Conservation (phyloP, 2,888 invertebrate genomes). For the Temnothorax ravouxi region DNA sequence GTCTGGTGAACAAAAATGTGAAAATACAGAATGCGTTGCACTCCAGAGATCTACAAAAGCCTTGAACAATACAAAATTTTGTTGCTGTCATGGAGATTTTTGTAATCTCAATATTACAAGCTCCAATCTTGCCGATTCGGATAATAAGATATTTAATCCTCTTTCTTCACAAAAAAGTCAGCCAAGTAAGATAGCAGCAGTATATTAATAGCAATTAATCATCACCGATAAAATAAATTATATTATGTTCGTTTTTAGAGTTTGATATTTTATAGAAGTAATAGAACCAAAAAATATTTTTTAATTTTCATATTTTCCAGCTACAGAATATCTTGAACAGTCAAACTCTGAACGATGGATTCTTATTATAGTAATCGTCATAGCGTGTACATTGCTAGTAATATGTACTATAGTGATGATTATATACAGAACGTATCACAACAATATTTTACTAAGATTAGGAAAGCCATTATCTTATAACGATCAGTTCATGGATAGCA, state of each 20-base stretch:
- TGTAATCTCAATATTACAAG: constrained; percentile 91
- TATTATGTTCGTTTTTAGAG: background rate
- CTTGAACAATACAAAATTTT: constrained; percentile 91
- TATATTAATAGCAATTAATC: background rate
- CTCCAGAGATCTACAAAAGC: constrained; percentile 88
- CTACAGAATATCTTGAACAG: constrained; percentile 82
- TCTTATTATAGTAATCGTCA: constrained; percentile 76
- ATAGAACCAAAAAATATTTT: background rate
- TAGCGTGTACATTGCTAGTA: constrained; percentile 77
- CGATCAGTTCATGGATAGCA: constrained; percentile 80
- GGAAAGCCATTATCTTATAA: constrained; percentile 80
- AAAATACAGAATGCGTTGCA: constrained; percentile 88
- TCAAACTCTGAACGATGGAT: constrained; percentile 80
- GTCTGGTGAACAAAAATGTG: constrained; percentile 86
- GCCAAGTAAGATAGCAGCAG: constrained; percentile 68
- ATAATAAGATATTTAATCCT: constrained; percentile 75
- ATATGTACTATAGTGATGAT: constrained; percentile 78
- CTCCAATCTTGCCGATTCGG: constrained; percentile 69
- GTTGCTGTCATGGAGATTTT: constrained; percentile 93
- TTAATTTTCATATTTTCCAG: constrained; percentile 63
- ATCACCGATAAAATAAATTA: constrained; percentile 19
- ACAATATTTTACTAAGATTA: constrained; percentile 79
- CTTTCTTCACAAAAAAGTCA: constrained; percentile 63
- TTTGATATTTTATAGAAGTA: constrained; percentile 4
- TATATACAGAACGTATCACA: constrained; percentile 78